Evolutionary conservation across 1,140 invertebrate species (phyloP), one percentile per base, ranked within the genome.

Genomic region (Drosophila sechellia): DNA sequence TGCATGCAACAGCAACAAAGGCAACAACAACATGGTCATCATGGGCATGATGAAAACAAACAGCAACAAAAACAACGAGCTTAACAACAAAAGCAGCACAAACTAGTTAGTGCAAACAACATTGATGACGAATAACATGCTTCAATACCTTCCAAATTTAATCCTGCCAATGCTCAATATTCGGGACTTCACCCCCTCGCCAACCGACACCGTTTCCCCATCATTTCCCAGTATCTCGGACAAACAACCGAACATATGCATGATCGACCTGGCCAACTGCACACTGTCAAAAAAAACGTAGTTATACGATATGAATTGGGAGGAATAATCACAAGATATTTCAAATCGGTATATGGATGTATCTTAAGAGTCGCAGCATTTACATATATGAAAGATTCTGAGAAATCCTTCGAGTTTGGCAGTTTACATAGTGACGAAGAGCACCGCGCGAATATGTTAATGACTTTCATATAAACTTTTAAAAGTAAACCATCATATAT

Each of bases 71-170:
- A 75, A 53, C 54, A 64, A 61, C 35, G 39, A 22, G 37, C 53
- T 37, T 40, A 55, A 57, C 55, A 79, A 57, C 39, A 55, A 55
- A 49, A 76, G 56, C 60, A 52, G 68, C 64, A 80, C 63, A 71
- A 79, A 87, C 79, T 84, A 80, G 84, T 79, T 83, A 87, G 79
- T 77, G 72, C 84, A 87, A 89, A 80, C 80, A 89, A 77, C 84
- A 89, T 89, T 89, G 84, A 89, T 89, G 84, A 89, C 85, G 81
- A 89, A 85, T 85, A 89, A 89, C 85, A 89, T 89, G 85, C 85
- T 89, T 85, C 85, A 90, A 89, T 89, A 89, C 85, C 85, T 90
- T 73, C 85, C 70, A 90, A 90, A 90, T 89, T 89, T 90, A 90
- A 85, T 90, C 85, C 77, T 81, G 81, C 80, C 80, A 84, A 85